Conservation (phyloP, 2,797 vertebrate genomes). For the Phataginus tricuspis region DNA sequence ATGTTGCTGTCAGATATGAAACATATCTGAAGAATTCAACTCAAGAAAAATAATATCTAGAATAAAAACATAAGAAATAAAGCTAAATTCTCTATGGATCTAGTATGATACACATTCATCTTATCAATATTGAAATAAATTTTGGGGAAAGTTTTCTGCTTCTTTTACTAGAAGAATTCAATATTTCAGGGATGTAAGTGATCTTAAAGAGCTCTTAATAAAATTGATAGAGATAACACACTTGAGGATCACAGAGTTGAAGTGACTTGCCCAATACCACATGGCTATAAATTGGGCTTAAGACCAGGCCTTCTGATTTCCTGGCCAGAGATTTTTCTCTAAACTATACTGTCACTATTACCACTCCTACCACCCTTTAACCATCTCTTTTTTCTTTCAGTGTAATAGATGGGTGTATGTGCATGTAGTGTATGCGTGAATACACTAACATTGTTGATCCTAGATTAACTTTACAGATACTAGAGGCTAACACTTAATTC, state of each 20-base stretch:
- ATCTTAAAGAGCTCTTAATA: neutral
- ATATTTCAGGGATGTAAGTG: rapidly evolving
- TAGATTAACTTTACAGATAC: neutral
- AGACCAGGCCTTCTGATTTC: neutral
- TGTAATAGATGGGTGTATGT: neutral
- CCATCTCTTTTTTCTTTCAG: neutral
- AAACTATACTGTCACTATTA: neutral
- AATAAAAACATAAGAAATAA: constrained; percentile 40
- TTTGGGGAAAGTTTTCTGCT: neutral
- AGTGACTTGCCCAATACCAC: neutral
- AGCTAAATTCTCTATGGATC: neutral
- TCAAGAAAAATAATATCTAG: constrained; percentile 62
- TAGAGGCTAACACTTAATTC: neutral
- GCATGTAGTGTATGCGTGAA: neutral
- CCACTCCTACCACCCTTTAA: neutral
- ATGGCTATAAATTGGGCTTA: neutral
- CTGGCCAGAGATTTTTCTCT: neutral
- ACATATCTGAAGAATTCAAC: constrained; percentile 58
- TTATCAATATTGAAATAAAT: neutral
- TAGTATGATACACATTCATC: neutral
- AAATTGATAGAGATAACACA: neutral
- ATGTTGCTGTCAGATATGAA: constrained; percentile 56
- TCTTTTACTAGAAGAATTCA: neutral
- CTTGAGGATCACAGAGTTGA: neutral
- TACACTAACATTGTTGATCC: neutral